Percentiles rank a stretch among this genome's conserved stretches.
phyloP scores from a whole-genome alignment of 2,113 vertebrate genomes.

The Anhinga rufa region DNA sequence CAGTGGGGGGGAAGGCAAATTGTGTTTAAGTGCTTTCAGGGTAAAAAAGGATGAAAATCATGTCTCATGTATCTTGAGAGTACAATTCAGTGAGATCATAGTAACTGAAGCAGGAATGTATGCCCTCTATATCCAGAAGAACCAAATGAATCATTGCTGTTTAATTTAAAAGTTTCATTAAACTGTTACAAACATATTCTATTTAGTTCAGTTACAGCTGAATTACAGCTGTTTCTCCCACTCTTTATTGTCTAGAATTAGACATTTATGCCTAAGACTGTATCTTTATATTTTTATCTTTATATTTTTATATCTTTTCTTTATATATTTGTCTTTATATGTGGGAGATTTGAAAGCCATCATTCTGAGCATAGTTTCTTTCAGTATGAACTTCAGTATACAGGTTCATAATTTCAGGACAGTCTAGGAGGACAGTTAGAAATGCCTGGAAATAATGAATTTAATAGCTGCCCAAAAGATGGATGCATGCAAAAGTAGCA shows the following conservation, averaged over 20 bases:
- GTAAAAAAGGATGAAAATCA: background rate
- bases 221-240: too few relatives aligned
- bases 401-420: background rate
- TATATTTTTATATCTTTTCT: too few relatives aligned
- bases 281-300: too few relatives aligned
- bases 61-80: background rate
- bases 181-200: background rate
- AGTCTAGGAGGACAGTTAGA: background rate
- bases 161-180: background rate
- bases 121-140: background rate
- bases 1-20: background rate
- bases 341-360: background rate
- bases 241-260: too few relatives aligned
- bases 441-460: background rate
- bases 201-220: background rate
- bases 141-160: background rate
- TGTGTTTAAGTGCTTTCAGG: background rate
- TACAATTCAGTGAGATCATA: background rate
- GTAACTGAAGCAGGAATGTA: background rate
- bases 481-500: background rate
- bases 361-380: background rate
- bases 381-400: background rate
- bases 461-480: background rate
- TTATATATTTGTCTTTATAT: background rate
- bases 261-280: too few relatives aligned